These are phyloP conservation scores for Hydrotaea diabolus DNA, from an alignment of 2,888 invertebrate genomes.

Conservation along the genomic window DNA sequence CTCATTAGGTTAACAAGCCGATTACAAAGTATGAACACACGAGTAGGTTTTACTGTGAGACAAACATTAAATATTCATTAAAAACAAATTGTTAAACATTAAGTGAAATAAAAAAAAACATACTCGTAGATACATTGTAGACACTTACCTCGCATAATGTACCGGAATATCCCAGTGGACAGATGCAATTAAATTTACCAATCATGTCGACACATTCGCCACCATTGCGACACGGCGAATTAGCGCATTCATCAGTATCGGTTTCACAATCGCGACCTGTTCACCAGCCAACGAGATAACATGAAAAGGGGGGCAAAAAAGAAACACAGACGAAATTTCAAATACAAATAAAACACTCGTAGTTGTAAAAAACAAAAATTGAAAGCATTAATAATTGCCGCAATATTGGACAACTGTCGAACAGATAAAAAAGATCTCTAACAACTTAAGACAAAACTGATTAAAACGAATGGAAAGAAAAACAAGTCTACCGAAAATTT, in stretches of 20 bases:
- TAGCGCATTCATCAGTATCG: constrained; percentile 93
- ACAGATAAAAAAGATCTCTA: constrained; percentile 17
- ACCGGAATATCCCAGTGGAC: constrained; percentile 93
- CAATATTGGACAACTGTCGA: constrained; percentile 43
- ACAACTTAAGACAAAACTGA: constrained; percentile 22
- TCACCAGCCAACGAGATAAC: constrained; percentile 45
- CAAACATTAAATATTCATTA: constrained; percentile 26
- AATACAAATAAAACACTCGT: constrained; percentile 21
- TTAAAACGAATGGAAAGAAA: constrained; percentile 19
- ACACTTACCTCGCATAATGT: constrained; percentile 90
- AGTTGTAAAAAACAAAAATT: constrained; percentile 50
- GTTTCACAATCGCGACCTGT: constrained; percentile 90
- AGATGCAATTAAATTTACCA: constrained; percentile 93
- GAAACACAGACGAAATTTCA: constrained; percentile 16
- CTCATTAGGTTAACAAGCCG: constrained; percentile 13
- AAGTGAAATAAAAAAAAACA: constrained; percentile 50
- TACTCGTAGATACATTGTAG: constrained; percentile 44
- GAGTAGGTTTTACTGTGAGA: neutral
- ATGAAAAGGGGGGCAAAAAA: constrained; percentile 21
- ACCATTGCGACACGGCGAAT: constrained; percentile 93
- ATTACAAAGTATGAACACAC: neutral
- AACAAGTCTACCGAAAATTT: constrained; percentile 48
- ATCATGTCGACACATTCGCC: constrained; percentile 94
- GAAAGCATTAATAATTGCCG: constrained; percentile 69
- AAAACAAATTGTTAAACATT: constrained; percentile 47